These are phyloP conservation scores for Pteruthius melanotis DNA, from an alignment of 2,113 vertebrate species.

Conservation along the genomic window DNA sequence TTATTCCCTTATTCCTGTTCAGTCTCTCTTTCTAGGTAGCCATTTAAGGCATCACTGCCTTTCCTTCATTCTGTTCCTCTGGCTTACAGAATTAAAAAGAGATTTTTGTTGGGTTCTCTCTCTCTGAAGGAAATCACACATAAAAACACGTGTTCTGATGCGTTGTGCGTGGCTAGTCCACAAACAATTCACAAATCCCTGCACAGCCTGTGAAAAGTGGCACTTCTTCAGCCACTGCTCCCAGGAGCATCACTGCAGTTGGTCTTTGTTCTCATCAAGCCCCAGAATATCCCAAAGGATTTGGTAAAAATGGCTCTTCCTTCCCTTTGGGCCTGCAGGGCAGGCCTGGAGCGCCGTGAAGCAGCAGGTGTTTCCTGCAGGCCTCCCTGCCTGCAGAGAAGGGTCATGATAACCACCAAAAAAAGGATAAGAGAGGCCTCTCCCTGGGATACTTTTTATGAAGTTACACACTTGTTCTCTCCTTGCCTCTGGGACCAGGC, in stretches of 20 bases:
- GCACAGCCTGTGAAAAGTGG: background rate
- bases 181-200: background rate
- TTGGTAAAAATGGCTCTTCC: background rate
- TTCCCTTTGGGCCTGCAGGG: background rate
- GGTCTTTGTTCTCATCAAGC: background rate
- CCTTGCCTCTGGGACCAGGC: background rate
- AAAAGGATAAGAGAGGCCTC: background rate
- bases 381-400: background rate
- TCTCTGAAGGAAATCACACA: background rate
- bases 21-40: too few relatives aligned
- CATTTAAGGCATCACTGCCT: too few relatives aligned
- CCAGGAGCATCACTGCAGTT: background rate
- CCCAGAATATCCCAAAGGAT: background rate
- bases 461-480: background rate
- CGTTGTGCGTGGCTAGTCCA: rapidly evolving
- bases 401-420: background rate
- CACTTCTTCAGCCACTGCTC: background rate
- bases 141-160: rapidly evolving
- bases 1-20: too few relatives aligned
- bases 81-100: background rate
- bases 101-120: background rate
- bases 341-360: background rate
- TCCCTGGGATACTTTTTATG: background rate
- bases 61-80: rapidly evolving
- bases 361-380: background rate